phyloP scores from a whole-genome alignment of 2,888 invertebrate genomes.

The Choristoneura rosaceana region DNA sequence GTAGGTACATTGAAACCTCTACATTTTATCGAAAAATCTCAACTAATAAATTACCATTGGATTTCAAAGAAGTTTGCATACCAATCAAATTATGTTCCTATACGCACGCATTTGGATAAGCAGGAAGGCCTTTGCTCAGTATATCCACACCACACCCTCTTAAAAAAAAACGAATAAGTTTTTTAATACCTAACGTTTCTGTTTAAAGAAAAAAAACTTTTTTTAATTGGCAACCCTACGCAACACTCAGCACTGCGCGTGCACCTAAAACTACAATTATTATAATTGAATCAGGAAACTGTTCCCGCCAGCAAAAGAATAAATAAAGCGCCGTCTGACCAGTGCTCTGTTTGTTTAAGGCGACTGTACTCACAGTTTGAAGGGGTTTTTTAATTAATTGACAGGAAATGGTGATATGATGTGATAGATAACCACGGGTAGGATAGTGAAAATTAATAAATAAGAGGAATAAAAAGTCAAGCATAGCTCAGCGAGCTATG shows the following conservation, averaged over 20 bases:
- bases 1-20: too few species aligned
- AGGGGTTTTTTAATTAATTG: slow-evolving; percentile 12
- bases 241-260: slow-evolving; percentile 25
- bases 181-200: too few species aligned
- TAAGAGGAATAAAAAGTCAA: too few species aligned
- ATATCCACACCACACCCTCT: too few species aligned
- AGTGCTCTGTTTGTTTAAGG: slow-evolving; percentile 54
- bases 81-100: too few species aligned
- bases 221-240: slow-evolving; percentile 43
- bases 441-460: not conserved
- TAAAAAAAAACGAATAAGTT: not conserved
- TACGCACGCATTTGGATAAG: too few species aligned
- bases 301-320: slow-evolving; percentile 63
- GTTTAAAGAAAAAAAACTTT: not conserved
- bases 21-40: too few species aligned
- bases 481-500: too few species aligned
- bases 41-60: too few species aligned
- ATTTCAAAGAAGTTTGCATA: too few species aligned
- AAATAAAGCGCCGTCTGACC: slow-evolving; percentile 67
- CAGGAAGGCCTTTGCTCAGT: too few species aligned
- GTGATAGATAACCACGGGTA: not conserved
- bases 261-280: slow-evolving; percentile 63
- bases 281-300: slow-evolving; percentile 78
- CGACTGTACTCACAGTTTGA: slow-evolving; percentile 59
- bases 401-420: not conserved